Conservation (phyloP, 1,140 invertebrate genomes). For the Hylaeus volcanicus region DNA sequence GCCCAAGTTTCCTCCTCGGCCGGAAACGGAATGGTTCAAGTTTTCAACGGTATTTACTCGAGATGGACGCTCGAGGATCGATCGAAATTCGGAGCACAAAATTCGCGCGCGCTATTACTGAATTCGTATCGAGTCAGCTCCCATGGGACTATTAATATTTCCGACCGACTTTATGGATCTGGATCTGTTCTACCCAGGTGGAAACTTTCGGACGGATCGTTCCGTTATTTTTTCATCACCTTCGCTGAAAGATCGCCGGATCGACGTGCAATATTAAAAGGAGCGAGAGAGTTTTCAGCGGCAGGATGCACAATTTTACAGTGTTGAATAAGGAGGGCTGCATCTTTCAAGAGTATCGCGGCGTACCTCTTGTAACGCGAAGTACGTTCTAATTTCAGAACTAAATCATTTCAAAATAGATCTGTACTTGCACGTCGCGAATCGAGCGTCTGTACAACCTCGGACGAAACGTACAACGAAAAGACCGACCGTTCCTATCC, state of each 20-base stretch:
- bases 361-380: background rate
- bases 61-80: too few relatives aligned
- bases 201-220: background rate
- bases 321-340: background rate
- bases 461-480: too few relatives aligned
- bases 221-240: conserved; percentile 12
- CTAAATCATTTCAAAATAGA: background rate
- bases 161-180: background rate
- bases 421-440: too few relatives aligned
- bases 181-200: background rate
- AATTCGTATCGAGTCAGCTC: background rate
- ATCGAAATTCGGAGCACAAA: background rate
- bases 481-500: too few relatives aligned
- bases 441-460: too few relatives aligned
- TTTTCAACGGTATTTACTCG: background rate
- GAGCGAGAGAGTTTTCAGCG: background rate
- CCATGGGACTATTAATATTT: conserved; percentile 24
- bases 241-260: background rate
- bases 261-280: background rate
- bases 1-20: background rate
- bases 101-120: background rate
- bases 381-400: background rate
- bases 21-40: background rate
- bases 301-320: background rate
- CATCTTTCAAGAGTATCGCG: background rate